Evolutionary conservation across 2,888 invertebrate genomes (phyloP), one percentile per base, ranked within the genome.

Genomic region (Microchrysa polita): DNA sequence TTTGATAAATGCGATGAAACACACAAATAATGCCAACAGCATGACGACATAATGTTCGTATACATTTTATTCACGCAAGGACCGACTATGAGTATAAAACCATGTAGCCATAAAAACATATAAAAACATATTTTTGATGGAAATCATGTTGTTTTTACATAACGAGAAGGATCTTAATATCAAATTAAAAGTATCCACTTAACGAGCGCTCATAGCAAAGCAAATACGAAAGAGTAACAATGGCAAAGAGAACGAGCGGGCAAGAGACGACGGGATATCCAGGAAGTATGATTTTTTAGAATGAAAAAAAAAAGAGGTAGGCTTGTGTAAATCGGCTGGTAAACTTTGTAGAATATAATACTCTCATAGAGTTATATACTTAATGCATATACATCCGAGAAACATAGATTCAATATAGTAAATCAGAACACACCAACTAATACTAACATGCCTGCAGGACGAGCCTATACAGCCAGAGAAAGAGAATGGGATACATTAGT

Each of bases 101-200:
- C 59, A 59, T 23, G 22, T 23, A 12, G 14, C 23, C 23, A 59
- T 23, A 59, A 23, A 23, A 59, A 34, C 2, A 23, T 23, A 59
- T 59, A 59, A 59, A 22, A 59, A 59, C 59, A 59, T 23, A 59
- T 59, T 59, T 34, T 59, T 23, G 23, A 59, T 59, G 59, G 23
- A 59, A 59, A 59, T 59, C 23, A 23, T 59, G 59, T 59, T 59
- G 59, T 59, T 22, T 59, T 59, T 59, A 22, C 23, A 10, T 59
- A 59, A 59, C 59, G 48, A 48, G 48, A n/a, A 12, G 59, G 59
- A 23, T 59, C 59, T 23, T 59, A 59, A 59, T 59, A 59, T 59
- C 59, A 23, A 59, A 59, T 59, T 59, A 59, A 59, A 23, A 59
- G 23, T 59, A 14, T 23, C 59, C 18, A 23, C 23, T 59, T 59